phyloP scores from a whole-genome alignment of 1,140 invertebrate genomes.

The Galendromus occidentalis region DNA sequence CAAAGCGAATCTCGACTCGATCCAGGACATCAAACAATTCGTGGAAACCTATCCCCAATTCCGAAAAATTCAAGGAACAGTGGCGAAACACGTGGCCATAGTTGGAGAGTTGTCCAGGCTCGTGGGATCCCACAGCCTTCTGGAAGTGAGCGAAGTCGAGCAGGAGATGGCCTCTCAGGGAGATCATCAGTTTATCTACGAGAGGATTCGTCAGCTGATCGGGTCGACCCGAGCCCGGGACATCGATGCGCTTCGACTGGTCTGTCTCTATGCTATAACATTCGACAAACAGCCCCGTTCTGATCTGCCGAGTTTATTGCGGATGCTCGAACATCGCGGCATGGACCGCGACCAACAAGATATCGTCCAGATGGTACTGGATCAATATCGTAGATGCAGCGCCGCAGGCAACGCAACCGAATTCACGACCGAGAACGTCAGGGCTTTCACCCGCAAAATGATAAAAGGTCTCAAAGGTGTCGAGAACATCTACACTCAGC shows the following conservation, averaged over 20 bases:
- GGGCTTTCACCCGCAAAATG: slow-evolving; percentile 66
- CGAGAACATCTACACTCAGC: slow-evolving; percentile 93
- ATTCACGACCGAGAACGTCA: slow-evolving; percentile 49
- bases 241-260: slow-evolving; percentile 61
- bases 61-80: slow-evolving; percentile 96
- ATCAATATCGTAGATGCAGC: slow-evolving; percentile 4
- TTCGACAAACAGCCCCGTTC: slow-evolving; percentile 54
- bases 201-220: slow-evolving; percentile 49
- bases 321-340: slow-evolving; percentile 1
- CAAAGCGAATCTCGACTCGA: slow-evolving; percentile 93
- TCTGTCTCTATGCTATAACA: slow-evolving; percentile 75
- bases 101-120: slow-evolving; percentile 77
- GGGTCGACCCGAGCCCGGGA: slow-evolving; percentile 46
- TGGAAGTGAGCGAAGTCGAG: slow-evolving; percentile 86
- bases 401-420: background rate
- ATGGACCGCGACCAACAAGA: slow-evolving; percentile 13
- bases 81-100: slow-evolving; percentile 88
- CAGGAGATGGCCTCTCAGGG: slow-evolving; percentile 84
- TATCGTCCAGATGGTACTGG: slow-evolving; percentile 26
- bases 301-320: background rate
- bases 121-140: slow-evolving; percentile 51
- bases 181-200: slow-evolving; percentile 46
- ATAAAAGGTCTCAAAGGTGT: slow-evolving; percentile 82
- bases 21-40: slow-evolving; percentile 96
- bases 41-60: slow-evolving; percentile 96